A percentile compares a stretch with the other conserved stretches of the same genome.
phyloP scores from a whole-genome alignment of 2,888 invertebrate species.

The Seira sanloemensis region DNA sequence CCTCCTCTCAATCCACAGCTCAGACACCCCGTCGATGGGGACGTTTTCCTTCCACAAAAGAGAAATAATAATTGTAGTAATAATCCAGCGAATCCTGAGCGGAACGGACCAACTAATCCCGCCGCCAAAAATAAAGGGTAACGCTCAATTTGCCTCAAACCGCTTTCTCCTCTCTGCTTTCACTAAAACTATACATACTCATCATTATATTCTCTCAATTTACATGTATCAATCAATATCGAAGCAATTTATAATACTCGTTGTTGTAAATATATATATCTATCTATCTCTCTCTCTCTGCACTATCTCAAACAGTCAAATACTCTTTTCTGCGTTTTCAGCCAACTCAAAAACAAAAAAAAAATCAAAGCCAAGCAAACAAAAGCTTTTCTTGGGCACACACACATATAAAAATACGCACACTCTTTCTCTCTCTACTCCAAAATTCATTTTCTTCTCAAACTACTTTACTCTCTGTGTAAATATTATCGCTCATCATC shows the following conservation, averaged over 20 bases:
- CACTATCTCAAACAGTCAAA: neutral
- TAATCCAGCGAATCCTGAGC: conserved; percentile 72
- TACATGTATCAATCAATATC: no score
- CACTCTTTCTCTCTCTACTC: no score
- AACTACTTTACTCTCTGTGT: neutral
- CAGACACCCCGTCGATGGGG: conserved; percentile 70
- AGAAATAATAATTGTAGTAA: conserved; percentile 70
- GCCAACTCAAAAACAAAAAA: no score
- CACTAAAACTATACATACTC: neutral
- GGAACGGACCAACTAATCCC: conserved; percentile 74
- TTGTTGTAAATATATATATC: neutral
- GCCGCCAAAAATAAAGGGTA: conserved; percentile 74
- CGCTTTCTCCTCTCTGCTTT: conserved; percentile 22
- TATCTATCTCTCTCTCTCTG: conserved; percentile 23
- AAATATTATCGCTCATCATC: neutral
- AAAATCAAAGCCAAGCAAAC: neutral
- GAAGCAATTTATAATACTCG: no score
- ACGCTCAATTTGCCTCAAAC: neutral
- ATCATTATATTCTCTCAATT: neutral
- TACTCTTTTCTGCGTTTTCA: no score
- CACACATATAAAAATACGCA: no score
- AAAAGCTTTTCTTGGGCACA: neutral
- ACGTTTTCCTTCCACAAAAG: conserved; percentile 70
- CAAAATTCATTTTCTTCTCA: neutral
- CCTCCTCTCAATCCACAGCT: conserved; percentile 66